Base-by-base conservation (phyloP, 1,140 invertebrate genomes). In the Cydia fagiglandana region DNA sequence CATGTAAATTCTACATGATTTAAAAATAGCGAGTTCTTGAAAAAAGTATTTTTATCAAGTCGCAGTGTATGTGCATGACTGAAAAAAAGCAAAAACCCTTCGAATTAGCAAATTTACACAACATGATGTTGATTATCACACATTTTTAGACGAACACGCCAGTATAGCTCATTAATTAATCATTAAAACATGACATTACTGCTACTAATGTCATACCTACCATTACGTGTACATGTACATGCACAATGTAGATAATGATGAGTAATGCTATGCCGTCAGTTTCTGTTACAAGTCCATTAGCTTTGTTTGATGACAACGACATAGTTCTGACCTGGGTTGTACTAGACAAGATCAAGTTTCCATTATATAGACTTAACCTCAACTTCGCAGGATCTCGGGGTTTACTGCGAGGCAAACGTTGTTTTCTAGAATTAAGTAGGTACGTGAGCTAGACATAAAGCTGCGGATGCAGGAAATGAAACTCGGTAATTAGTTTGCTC, bases 401-500 rank as follows among this genome's bases (percentile, higher is more conserved):
- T 24, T 24, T 61, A 24, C 17, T 61, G 56, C 20, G 24, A 61
- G 5, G 10, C 56, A 61, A 61, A 61, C 53, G 6, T 17, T 24
- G 20, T 61, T 24, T 61, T 24, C 56, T 4, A 6, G 56, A 24
- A 61, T 2, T 61, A 61, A 61, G 56, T 61, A 61, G n/a, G n/a
- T n/a, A n/a, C 56, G 56, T 61, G 56, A 61, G 9, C 56, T 9
- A 61, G 17, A 20, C 7, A 24, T n/a, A 24, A 61, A 61, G 56
- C 53, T 56, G n/a, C 56, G 56, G 56, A 61, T 61, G 56, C 7
- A 61, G 20, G 20, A 10, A 61, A 61, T 61, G 56, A 61, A 61
- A 61, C 56, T 24, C 56, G 56, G 20, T 61, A 61, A 24, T 61
- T 61, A 61, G n/a, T n/a, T 61, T 61, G 9, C 20, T 20, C 56